Percentiles rank a stretch among this genome's conserved stretches.
phyloP scores from a whole-genome alignment of 2,797 vertebrate genomes.

The Sebastes taczanowskii region DNA sequence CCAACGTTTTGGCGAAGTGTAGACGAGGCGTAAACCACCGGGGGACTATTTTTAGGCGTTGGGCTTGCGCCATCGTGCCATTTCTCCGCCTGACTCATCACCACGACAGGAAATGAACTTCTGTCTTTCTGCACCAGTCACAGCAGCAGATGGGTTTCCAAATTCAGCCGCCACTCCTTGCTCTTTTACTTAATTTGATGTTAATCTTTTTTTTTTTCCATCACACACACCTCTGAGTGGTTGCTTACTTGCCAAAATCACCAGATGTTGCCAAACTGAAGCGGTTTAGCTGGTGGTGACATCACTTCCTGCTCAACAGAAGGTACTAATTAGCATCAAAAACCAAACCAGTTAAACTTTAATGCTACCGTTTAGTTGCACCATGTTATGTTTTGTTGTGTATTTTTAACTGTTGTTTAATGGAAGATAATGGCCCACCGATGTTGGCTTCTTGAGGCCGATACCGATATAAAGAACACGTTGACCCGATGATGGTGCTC shows the following conservation, averaged over 20 bases:
- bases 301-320: conserved; percentile 9
- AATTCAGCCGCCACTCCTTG: conserved; percentile 42
- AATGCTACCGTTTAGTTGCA: background rate
- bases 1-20: conserved; percentile 56
- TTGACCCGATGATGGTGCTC: background rate
- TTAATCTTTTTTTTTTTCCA: background rate
- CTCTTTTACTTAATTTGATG: conserved; percentile 23
- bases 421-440: background rate
- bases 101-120: conserved; percentile 46
- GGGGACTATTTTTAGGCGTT: conserved; percentile 46
- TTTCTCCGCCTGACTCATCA: conserved; percentile 63
- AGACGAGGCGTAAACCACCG: conserved; percentile 57
- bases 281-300: background rate
- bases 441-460: background rate
- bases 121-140: conserved; percentile 25
- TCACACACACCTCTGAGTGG: background rate
- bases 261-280: conserved; percentile 26
- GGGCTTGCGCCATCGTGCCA: conserved; percentile 52
- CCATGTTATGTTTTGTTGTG: too few species aligned
- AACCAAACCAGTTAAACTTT: background rate
- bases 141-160: conserved; percentile 52
- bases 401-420: background rate
- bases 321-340: background rate
- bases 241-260: conserved; percentile 10
- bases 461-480: background rate